Evolutionary conservation across 1,140 invertebrate genomes (phyloP), one percentile per base, ranked within the genome.

Genomic region (Procambarus virginalis): DNA sequence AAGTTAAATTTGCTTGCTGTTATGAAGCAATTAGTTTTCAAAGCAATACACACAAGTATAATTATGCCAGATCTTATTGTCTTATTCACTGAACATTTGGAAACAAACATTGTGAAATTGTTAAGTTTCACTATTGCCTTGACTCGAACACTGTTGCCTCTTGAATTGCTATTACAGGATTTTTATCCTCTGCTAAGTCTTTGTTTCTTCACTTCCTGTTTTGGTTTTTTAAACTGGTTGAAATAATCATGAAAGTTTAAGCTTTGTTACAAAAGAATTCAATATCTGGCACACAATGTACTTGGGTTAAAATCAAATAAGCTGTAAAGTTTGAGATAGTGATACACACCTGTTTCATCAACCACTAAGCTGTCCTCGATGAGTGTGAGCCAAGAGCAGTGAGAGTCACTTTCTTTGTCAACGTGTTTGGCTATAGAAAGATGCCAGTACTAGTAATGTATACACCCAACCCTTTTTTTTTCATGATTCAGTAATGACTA

Each of bases 321-420:
- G 20, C 68, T 6, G 6, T 73, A 20, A 8, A 20, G n/a, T 5
- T 73, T 34, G 68, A 34, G 68, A 22, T 73, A 73, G 6, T 73
- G 68, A 73, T 73, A 20, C 20, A 73, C 68, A 73, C 1, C 68
- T 73, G 14, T 73, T 73, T 73, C 34, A 49, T 55, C 78, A 55
- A 80, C 8, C 22, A 58, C 12, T 80, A 46, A 80, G 49, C 55
- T 51, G 78, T 55, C 55, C 49, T 55, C 12, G 78, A 46, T n/a
- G 49, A 80, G 78, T n/a, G 49, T 80, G 78, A 80, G 78, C 78
- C 78, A 80, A 51, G 14, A 80, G 49, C 78, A 58, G n/a, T 80
- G 78, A 80, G 78, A 80, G 34, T 22, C 78, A 55, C 46, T 55
- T 55, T 20, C 14, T 46, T 22, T 58, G 2, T n/a, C 8, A 55